Evolutionary conservation across 1,140 invertebrate species (phyloP), one percentile per base, ranked within the genome.

Genomic region (Ceratina australensis): DNA sequence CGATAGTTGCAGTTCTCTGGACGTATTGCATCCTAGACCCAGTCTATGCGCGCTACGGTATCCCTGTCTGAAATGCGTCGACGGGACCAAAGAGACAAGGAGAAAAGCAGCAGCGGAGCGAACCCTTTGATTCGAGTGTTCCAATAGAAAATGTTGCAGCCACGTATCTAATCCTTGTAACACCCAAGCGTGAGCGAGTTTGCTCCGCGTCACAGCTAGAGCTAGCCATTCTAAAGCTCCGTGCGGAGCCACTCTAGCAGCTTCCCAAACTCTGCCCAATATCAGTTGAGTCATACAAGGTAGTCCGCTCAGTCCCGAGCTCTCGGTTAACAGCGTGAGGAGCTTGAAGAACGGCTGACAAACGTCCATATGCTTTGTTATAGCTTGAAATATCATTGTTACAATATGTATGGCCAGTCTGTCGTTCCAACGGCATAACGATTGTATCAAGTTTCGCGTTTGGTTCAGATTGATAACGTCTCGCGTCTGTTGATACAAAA

Each of bases 271-370:
- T 20, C 96, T 94, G 66, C 95, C 95, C 64, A 98, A 92, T 72
- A 98, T 96, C 47, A 98, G 93, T 87, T 98, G 96, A 0, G 97
- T 97, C 92, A 98, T 98, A 87, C 96, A 96, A 0, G 83, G 83
- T 86, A 98, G 92, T 0, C 96, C 97, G 33, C 95, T 95, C 0
- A 95, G 94, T 16, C 95, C 95, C 63, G 94, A 94, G 28, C 95
- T 94, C 89, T 97, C 96, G 15, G 96, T 96, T 64, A 97, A 88
- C 78, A 97, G 87, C 1, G 96, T 96, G 52, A 98, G 93, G 64
- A 98, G 92, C 88, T 98, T 98, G 92, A 98, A 98, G 92, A 98
- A 98, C 28, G 97, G 96, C 75, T 97, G 95, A 84, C 96, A 97
- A 18, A 97, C 96, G 89, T 98, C 97, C 15, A 96, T 95, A 91